phyloP scores from a whole-genome alignment of 92 coral and sea anemone species.

The Montipora capitata region DNA sequence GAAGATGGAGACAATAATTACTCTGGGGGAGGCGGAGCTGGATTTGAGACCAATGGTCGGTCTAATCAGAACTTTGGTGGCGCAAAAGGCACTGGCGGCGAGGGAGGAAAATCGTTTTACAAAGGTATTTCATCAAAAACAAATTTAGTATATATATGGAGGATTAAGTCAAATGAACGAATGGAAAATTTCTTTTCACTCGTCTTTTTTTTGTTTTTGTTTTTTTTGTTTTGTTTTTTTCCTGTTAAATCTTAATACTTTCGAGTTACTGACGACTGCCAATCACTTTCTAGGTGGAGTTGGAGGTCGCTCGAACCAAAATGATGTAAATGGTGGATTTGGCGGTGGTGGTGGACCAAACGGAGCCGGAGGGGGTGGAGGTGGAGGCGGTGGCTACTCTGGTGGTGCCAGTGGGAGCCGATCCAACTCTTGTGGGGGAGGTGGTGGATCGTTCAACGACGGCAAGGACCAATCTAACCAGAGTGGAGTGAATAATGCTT shows the following conservation, averaged over 20 bases:
- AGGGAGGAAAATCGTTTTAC: slow-evolving; percentile 85
- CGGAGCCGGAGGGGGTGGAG: slow-evolving; percentile 96
- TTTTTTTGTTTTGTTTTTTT: not conserved
- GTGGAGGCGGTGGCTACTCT: slow-evolving; percentile 96
- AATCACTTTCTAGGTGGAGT: slow-evolving; percentile 70
- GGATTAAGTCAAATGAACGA: too few relatives aligned
- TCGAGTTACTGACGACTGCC: not conserved
- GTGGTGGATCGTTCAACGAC: slow-evolving; percentile 88
- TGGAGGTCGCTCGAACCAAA: slow-evolving; percentile 92
- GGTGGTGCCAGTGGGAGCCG: slow-evolving; percentile 98
- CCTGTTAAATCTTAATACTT: too few relatives aligned
- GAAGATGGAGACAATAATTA: slow-evolving; percentile 93
- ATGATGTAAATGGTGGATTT: slow-evolving; percentile 90
- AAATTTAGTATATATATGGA: too few relatives aligned
- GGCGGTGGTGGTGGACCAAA: slow-evolving; percentile 98
- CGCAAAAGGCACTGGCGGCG: slow-evolving; percentile 89
- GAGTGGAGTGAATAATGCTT: slow-evolving; percentile 81
- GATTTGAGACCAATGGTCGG: slow-evolving; percentile 85
- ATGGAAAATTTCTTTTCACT: too few relatives aligned
- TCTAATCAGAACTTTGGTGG: slow-evolving; percentile 92
- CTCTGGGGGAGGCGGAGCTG: slow-evolving; percentile 97
- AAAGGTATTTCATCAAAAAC: slow-evolving; percentile 50
- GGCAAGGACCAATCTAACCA: slow-evolving; percentile 87
- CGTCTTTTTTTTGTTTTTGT: not conserved
- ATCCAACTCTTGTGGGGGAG: slow-evolving; percentile 97